Conservation (phyloP, 2,888 invertebrate species). For the Myathropa florea region DNA sequence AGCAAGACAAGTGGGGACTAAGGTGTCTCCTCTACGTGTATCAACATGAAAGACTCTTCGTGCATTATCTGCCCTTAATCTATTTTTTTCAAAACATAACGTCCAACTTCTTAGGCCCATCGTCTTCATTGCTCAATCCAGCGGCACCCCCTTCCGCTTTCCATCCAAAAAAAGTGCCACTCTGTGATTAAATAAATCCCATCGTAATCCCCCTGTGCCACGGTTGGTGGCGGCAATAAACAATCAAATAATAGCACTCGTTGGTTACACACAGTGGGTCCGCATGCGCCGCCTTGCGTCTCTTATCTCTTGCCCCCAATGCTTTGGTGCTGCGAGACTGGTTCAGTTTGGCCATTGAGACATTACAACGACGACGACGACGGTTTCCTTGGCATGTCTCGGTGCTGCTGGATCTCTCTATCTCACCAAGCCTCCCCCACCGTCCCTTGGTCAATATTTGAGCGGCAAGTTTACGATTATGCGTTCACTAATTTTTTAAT, state of each 20-base stretch:
- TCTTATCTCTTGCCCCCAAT: not conserved
- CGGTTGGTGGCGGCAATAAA: slow-evolving; percentile 28
- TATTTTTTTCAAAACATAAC: too few species aligned
- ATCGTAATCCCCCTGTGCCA: not conserved
- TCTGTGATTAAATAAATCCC: not conserved
- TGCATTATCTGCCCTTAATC: too few species aligned
- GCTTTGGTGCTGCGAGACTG: not conserved
- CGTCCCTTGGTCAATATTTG: slow-evolving; percentile 37
- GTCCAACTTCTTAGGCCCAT: too few species aligned
- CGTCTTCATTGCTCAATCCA: too few species aligned
- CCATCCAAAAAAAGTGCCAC: not conserved
- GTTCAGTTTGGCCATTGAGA: slow-evolving; percentile 48
- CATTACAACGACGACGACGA: not conserved
- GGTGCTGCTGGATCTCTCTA: not conserved
- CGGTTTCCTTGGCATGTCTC: slow-evolving; percentile 3
- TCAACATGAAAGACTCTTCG: too few species aligned
- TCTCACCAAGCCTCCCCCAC: not conserved
- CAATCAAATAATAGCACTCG: slow-evolving; percentile 44
- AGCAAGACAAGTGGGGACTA: too few species aligned
- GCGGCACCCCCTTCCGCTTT: not conserved
- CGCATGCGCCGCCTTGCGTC: slow-evolving; percentile 5
- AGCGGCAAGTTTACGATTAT: slow-evolving; percentile 54
- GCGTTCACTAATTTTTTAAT: slow-evolving; percentile 52
- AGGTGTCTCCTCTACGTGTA: too few species aligned
- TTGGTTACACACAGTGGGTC: slow-evolving; percentile 26